phyloP scores from a whole-genome alignment of 2,888 invertebrate species.

The Erebia ligea region DNA sequence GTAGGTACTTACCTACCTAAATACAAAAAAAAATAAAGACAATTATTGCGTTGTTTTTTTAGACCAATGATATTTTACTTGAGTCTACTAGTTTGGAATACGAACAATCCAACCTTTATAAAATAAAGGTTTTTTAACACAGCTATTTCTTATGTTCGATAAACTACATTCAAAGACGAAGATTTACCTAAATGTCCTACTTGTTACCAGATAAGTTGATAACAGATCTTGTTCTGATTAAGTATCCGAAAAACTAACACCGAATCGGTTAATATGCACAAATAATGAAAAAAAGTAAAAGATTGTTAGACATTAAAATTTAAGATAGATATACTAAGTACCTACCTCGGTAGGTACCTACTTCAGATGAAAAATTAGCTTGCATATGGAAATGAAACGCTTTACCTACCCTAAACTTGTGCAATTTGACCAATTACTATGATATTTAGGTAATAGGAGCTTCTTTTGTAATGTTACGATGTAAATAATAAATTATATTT shows the following conservation, averaged over 20 bases:
- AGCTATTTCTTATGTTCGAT: neutral
- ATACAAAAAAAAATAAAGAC: constrained; percentile 10
- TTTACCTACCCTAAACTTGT: constrained; percentile 57
- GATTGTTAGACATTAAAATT: neutral
- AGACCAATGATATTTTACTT: too few relatives aligned
- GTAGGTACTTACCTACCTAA: neutral
- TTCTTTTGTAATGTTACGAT: constrained; percentile 46
- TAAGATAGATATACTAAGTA: neutral
- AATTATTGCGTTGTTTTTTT: neutral
- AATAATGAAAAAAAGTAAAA: neutral
- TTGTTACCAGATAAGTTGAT: neutral
- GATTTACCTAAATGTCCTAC: too few relatives aligned
- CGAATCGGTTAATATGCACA: neutral
- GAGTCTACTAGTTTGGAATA: neutral
- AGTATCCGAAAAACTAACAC: neutral
- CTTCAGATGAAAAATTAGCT: constrained; percentile 44
- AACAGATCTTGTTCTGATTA: neutral
- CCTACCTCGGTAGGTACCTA: neutral
- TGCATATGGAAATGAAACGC: constrained; percentile 60
- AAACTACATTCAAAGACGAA: neutral
- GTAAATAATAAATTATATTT: constrained; percentile 39
- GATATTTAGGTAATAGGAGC: constrained; percentile 44
- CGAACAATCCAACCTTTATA: neutral
- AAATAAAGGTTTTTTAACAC: neutral
- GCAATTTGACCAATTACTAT: constrained; percentile 72